Base-by-base conservation (phyloP, 2,888 invertebrate genomes). In the Sminthurides aquaticus region DNA sequence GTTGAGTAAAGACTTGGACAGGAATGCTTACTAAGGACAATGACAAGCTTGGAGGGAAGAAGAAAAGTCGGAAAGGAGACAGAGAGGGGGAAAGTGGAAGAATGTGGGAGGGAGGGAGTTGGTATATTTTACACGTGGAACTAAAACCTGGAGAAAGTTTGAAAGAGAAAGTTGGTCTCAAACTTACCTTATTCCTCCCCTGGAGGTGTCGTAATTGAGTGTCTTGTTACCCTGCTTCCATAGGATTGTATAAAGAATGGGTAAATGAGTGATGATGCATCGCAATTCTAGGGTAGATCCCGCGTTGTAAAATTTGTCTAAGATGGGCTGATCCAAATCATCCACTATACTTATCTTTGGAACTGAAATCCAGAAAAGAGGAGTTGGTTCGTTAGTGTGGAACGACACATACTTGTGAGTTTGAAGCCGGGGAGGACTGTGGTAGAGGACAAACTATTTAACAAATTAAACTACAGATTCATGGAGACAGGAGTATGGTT, bases 281-380 rank as follows among this genome's bases (percentile, higher is more conserved):
- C 88, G 85, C 65, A 90, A 82, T 78, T 90, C 90, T 76, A 90
- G 88, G 74, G 89, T 89, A 73, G 88, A 88, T 34, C 89, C 89
- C 74, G 87, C 86, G 78, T 89, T 89, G 82, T 89, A 89, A 79
- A 88, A 88, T 80, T 89, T 89, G 80, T 89, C 89, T 69, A 85
- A 85, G 0, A 88, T 85, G 49, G 86, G 84, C 34, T 86, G 84
- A 20, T 89, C 89, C 73, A 88, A 83, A 76, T 89, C 89, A 77
- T 90, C 90, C 57, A 88, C 84, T 74, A 90, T 89, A 77, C 88
- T 87, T 75, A 90, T 87, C 77, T 86, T 86, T 76, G 90, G 90
- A 77, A 89, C 90, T 90, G 83, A 54, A 79, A 79, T 11, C 3
- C 18, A 58, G 2, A 57, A 5, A 59, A 57, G 28, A 64, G 11